Percentiles rank a stretch among this genome's conserved stretches.
phyloP scores from a whole-genome alignment of 2,113 vertebrate genomes.

The Australoheros scitulus region DNA sequence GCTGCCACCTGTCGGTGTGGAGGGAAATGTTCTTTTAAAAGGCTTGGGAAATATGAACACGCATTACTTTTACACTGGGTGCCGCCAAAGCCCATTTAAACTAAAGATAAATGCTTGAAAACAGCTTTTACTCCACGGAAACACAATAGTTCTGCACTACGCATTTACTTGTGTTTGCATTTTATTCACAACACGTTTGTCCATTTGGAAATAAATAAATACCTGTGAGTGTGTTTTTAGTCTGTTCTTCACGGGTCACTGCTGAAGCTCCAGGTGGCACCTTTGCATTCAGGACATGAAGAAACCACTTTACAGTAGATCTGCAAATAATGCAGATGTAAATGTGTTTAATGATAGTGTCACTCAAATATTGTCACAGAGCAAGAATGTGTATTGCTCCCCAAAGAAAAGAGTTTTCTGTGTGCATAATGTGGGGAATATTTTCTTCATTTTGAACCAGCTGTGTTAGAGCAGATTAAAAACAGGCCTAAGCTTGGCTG shows the following conservation, averaged over 20 bases:
- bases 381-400: not conserved
- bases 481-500: not conserved
- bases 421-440: not conserved
- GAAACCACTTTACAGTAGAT: not conserved
- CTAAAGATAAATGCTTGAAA: not conserved
- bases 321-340: not conserved
- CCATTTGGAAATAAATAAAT: not conserved
- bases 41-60: not conserved
- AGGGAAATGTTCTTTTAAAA: not conserved
- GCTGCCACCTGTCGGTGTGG: conserved; percentile 42
- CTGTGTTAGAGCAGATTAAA: not conserved
- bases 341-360: too few species aligned
- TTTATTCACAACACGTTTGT: not conserved
- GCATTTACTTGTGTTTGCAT: not conserved
- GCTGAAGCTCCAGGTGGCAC: conserved; percentile 6
- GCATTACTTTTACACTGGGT: not conserved
- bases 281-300: not conserved
- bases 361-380: not conserved
- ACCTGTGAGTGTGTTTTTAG: not conserved
- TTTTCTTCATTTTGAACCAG: not conserved
- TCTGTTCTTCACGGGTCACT: not conserved
- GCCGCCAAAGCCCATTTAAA: conserved; percentile 21
- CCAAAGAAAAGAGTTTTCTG: not conserved
- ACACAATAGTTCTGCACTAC: not conserved
- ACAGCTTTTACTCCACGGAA: not conserved